phyloP scores from a whole-genome alignment of 2,888 invertebrate genomes.

The Cenopis cana region DNA sequence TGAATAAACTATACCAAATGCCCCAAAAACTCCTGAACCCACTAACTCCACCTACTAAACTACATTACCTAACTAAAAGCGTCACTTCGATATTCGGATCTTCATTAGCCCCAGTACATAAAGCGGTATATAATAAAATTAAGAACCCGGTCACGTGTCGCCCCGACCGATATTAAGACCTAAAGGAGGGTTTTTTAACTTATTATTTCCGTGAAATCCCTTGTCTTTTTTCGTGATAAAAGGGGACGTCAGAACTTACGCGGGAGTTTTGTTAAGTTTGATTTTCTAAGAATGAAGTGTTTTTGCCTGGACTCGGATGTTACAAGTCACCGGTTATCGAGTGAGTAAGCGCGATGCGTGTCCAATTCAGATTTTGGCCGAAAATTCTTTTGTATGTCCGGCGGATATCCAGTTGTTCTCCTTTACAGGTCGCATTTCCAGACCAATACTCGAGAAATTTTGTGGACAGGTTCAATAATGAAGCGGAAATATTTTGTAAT shows the following conservation, averaged over 20 bases:
- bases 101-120: conserved; percentile 41
- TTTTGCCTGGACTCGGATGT: too few species aligned
- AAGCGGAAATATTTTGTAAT: too few species aligned
- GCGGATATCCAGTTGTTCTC: too few species aligned
- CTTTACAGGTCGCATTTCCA: too few species aligned
- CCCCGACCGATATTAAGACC: conserved; percentile 70
- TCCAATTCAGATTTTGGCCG: too few species aligned
- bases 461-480: too few species aligned
- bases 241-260: conserved; percentile 19
- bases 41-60: background rate
- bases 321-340: too few species aligned
- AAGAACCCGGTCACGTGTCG: conserved; percentile 72
- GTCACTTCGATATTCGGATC: conserved; percentile 31
- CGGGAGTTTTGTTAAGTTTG: conserved; percentile 10
- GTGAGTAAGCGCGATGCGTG: too few species aligned
- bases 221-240: conserved; percentile 36
- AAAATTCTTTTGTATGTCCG: too few species aligned
- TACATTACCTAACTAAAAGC: conserved; percentile 12
- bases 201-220: conserved; percentile 71
- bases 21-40: background rate
- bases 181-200: conserved; percentile 70
- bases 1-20: too few species aligned
- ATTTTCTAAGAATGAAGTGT: background rate
- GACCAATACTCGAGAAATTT: too few species aligned
- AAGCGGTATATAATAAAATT: conserved; percentile 49